Base-by-base conservation (phyloP, 37 sponge, comb jelly and placozoan genomes). In the Agelas oroides region DNA sequence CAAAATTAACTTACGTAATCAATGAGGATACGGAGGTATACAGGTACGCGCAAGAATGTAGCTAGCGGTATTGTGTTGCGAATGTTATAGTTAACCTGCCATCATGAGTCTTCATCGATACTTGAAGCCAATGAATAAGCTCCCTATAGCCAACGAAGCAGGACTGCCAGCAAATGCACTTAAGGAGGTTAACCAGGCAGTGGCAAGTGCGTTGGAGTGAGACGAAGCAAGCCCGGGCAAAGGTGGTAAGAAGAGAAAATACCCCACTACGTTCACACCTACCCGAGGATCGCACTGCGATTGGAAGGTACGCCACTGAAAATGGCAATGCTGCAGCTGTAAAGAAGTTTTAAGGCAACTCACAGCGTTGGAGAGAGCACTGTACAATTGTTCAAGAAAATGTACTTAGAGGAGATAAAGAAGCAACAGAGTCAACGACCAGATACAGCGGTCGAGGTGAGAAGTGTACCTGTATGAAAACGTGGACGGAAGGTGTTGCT, bases 241-340 rank as follows among this genome's bases (percentile, higher is more conserved):
- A 23, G 59, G 30, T 53, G 31, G 59, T 36, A 72, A 36, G 41
- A 17, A 36, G 39, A 28, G 68, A 19, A 66, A 66, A 33, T 66
- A 66, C 68, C 24, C 15, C 17, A 34, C 37, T 20, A 35, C 73
- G 19, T 71, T 34, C 37, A 71, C 73, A 13, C 73, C 73, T 36
- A n/a, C n/a, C n/a, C n/a, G 40, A 71, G 68, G 73, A 71, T 21
- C 34, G 73, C 23, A 37, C 73, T 19, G 23, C 23, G 12, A 71
- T 71, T 36, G 73, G 73, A 19, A 27, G 41, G 39, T 71, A 71
- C 18, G 73, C 37, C 14, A 19, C 37, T 71, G 39, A 71, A 71
- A 71, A 71, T 71, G 73, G 73, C 15, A 71, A 71, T 71, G 73
- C 73, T 35, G 73, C 73, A 71, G 73, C 73, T 71, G 73, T 71